Evolutionary conservation across 2,888 invertebrate genomes (phyloP).

Genomic region (Saturnia japonica): DNA sequence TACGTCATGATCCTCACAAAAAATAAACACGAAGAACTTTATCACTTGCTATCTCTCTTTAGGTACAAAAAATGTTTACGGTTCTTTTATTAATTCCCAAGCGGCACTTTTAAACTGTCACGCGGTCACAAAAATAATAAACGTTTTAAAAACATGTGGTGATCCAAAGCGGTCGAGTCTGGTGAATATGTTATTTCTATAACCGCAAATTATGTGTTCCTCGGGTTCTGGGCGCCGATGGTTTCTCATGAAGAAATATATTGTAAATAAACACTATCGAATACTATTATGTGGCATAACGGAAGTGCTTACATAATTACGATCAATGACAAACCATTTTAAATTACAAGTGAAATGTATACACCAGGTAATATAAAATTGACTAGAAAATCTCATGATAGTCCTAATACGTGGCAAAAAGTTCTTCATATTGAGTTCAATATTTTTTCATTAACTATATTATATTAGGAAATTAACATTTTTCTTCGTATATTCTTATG

Average conservation of each 20-base stretch:
- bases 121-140: background rate
- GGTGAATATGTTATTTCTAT: constrained; percentile 14
- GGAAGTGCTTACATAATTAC: background rate
- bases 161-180: constrained; percentile 23
- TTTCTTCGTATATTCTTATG: no score
- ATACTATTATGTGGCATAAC: background rate
- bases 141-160: constrained; percentile 7
- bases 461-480: no score
- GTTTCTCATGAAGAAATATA: background rate
- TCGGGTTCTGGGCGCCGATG: background rate
- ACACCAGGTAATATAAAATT: no score
- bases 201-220: constrained; percentile 9
- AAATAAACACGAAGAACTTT: background rate
- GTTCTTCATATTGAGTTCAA: no score
- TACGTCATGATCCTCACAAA: background rate
- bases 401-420: no score
- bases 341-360: background rate
- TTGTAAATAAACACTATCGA: background rate
- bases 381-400: no score
- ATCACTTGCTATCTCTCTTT: background rate
- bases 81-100: background rate
- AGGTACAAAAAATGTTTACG: background rate
- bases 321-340: background rate
- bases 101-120: constrained; percentile 4
- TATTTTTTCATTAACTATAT: no score